Evolutionary conservation across 2,888 invertebrate species (phyloP), one percentile per base, ranked within the genome.

Genomic region (Drosophila pegasa): DNA sequence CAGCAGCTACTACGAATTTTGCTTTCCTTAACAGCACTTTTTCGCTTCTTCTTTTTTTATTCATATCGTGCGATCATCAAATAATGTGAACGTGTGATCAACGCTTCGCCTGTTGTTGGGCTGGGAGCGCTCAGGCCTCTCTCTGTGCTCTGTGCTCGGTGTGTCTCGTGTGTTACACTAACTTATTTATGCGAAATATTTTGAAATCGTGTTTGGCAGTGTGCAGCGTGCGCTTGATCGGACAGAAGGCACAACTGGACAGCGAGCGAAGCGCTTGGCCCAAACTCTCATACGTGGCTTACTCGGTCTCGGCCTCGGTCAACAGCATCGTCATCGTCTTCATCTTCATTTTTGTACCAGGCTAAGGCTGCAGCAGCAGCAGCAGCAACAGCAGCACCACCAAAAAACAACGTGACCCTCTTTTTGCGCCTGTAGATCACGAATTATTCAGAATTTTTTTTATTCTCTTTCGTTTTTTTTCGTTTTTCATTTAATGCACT

Each of bases 341-440:
- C 77, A 47, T 72, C 73, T 60, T 71, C 62, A 56, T 59, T 69
- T 69, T 55, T 45, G 16, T 45, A 14, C 48, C 47, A 31, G 48
- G 48, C 74, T 40, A 33, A 51, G 51, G 38, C 65, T 45, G 58
- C 56, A 45, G 27, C 43, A 33, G 50, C 67, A 54, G 47, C 62
- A 58, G 18, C 61, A 62, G 52, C 59, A 50, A 12, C 48, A 37
- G 38, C 71, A 62, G 51, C 62, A 66, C 48, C 60, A 64, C 50
- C 50, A 50, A 50, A 50, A 70, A 82, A 82, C 89, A 89, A 87
- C 91, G 90, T 90, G 90, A 91, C 91, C 90, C 89, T 90, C 89
- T 90, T 90, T 89, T 90, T 91, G 91, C 91, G 90, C 90, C 90
- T 91, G 84, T 78, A 78, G 84, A 91, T 90, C 90, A 90, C 90